Evolutionary conservation across 92 coral and sea anemone genomes (phyloP), one percentile per base, ranked within the genome.

Genomic region (Epizoanthus rinbou): DNA sequence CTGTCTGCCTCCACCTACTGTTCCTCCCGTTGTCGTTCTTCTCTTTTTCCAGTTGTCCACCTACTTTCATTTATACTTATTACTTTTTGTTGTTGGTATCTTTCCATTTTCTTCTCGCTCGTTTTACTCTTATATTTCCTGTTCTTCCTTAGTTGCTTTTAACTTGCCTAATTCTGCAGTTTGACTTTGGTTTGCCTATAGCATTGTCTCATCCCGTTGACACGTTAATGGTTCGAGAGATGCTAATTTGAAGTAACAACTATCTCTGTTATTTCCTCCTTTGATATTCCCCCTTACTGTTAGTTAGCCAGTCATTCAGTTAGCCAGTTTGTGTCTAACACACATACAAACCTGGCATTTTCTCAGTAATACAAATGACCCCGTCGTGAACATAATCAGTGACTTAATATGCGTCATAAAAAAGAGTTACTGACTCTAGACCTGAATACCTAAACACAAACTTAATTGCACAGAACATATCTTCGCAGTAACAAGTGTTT

Each of bases 401-500:
- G 22, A 33, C 3, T 67, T n/a, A 33, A 33, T 23, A 15, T 33
- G 15, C 73, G n/a, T 19, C 47, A 67, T 33, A 67, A 67, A 33
- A 41, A 2, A 13, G 2, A 25, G 35, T 65, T 65, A 8, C 63
- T n/a, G 7, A 43, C 21, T 11, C 43, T 57, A 22, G 57, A 57
- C 3, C 18, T 57, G 31, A 35, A 6, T 41, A 10, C 64, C 64
- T 39, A 15, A 18, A 78, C 14, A 33, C 58, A 69, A 9, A 62
- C 24, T 58, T 43, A 67, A 28, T 16, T 28, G 39, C 73, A 19
- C 73, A 16, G 73, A 67, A 33, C 73, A 67, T 16, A 67, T 7
- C 69, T 45, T 21, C 16, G 17, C 84, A 83, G 63, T 75, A 85
- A 85, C 74, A 28, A 79, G 83, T 74, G 19, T 85, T 76, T 16